phyloP scores from a whole-genome alignment of 1,140 invertebrate genomes.

The Eueides isabella region DNA sequence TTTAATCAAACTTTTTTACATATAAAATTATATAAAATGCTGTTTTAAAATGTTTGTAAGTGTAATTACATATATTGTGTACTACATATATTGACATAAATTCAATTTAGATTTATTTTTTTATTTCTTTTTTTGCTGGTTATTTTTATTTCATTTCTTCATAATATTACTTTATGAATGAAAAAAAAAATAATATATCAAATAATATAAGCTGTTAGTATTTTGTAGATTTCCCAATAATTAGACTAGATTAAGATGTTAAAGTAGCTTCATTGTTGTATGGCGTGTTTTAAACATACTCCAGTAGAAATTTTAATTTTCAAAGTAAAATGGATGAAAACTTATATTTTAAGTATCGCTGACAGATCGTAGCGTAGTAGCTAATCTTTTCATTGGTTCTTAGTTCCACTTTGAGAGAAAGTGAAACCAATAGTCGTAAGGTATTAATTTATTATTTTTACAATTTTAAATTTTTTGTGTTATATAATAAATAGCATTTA shows the following conservation, averaged over 20 bases:
- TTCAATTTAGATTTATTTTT: neutral
- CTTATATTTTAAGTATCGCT: no score
- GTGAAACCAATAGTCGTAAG: no score
- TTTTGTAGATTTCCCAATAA: conserved; percentile 12
- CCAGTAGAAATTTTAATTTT: neutral
- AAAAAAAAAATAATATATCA: no score
- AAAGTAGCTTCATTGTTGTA: conserved; percentile 30
- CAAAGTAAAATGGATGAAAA: neutral
- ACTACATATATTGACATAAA: neutral
- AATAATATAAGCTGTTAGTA: conserved; percentile 14
- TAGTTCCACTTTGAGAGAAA: no score
- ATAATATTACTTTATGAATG: no score
- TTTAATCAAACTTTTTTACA: neutral
- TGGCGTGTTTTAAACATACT: neutral
- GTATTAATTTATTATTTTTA: no score
- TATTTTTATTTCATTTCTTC: no score
- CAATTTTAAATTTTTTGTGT: no score
- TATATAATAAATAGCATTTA: no score
- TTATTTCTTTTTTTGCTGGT: neutral
- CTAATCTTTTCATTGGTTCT: no score
- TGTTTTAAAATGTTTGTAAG: neutral
- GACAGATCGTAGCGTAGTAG: no score
- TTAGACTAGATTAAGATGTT: conserved; percentile 30
- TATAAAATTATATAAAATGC: neutral
- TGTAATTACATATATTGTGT: no score